These are phyloP conservation scores for Sorex fumeus DNA, from an alignment of 2,113 vertebrate species.

Conservation along the genomic window DNA sequence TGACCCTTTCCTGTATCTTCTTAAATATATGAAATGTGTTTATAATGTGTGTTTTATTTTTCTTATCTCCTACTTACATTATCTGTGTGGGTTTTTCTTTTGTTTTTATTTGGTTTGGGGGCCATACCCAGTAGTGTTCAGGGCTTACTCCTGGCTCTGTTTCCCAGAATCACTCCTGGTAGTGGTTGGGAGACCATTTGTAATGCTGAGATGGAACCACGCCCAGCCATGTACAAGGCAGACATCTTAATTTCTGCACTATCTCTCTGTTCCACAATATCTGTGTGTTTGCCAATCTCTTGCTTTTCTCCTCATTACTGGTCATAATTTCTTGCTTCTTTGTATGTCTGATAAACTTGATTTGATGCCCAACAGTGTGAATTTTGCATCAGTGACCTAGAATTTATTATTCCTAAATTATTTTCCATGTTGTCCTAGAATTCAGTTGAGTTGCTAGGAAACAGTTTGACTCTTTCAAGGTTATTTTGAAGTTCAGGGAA, in stretches of 20 bases:
- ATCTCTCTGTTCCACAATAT: neutral
- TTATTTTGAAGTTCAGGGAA: neutral
- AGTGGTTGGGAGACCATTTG: no score
- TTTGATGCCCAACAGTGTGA: neutral
- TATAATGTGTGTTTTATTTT: constrained; percentile 3
- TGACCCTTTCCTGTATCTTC: neutral
- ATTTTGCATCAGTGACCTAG: neutral
- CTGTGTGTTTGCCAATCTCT: neutral
- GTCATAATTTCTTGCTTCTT: constrained; percentile 25
- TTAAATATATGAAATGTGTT: neutral
- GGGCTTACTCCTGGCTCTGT: no score
- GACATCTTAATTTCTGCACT: neutral
- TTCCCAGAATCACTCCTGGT: no score
- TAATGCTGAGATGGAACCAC: no score
- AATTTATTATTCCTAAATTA: neutral
- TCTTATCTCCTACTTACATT: neutral
- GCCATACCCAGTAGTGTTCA: no score
- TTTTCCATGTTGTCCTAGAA: constrained; percentile 7
- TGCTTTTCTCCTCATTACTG: neutral
- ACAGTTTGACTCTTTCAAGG: constrained; percentile 4
- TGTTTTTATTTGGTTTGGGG: no score
- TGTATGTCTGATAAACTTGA: neutral
- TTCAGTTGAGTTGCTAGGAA: constrained; percentile 43
- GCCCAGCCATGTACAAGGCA: no score
- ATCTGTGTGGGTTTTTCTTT: no score